phyloP scores from a whole-genome alignment of 1,140 invertebrate species.

The Eupristina koningsbergeri region DNA sequence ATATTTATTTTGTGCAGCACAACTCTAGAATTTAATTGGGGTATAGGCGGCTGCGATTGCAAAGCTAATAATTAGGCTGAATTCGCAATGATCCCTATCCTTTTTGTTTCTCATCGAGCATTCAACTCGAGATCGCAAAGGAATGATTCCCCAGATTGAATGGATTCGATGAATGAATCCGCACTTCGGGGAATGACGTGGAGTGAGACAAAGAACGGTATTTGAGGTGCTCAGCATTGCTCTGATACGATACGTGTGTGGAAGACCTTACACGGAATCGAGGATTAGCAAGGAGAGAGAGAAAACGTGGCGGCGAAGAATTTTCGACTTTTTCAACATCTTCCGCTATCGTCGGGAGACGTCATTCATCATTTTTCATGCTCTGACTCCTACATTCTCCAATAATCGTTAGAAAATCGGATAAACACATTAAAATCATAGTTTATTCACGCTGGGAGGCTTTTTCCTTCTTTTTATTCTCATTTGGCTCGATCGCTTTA shows the following conservation, averaged over 20 bases:
- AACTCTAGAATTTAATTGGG: neutral
- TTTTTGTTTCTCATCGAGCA: neutral
- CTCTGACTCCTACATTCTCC: too few relatives aligned
- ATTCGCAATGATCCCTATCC: slow-evolving; percentile 27
- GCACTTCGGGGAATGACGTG: neutral
- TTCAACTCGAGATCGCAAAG: slow-evolving; percentile 13
- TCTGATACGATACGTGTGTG: neutral
- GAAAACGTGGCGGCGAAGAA: too few relatives aligned
- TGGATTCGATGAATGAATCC: too few relatives aligned
- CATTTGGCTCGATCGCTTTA: neutral
- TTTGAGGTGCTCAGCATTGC: neutral
- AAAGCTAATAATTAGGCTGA: slow-evolving; percentile 36
- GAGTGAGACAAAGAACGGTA: neutral
- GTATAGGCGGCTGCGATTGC: neutral
- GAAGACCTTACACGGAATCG: too few relatives aligned
- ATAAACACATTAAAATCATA: neutral
- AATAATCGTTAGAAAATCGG: neutral
- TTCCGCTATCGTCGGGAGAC: too few relatives aligned
- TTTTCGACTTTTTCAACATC: too few relatives aligned
- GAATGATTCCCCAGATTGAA: neutral
- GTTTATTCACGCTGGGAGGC: neutral
- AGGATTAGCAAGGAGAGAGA: neutral
- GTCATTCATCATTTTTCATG: too few relatives aligned
- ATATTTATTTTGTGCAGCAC: slow-evolving; percentile 35
- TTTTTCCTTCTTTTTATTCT: too few relatives aligned